These are phyloP conservation scores for Premnoplex brunnescens DNA, from an alignment of 2,797 vertebrate genomes.

Conservation along the genomic window DNA sequence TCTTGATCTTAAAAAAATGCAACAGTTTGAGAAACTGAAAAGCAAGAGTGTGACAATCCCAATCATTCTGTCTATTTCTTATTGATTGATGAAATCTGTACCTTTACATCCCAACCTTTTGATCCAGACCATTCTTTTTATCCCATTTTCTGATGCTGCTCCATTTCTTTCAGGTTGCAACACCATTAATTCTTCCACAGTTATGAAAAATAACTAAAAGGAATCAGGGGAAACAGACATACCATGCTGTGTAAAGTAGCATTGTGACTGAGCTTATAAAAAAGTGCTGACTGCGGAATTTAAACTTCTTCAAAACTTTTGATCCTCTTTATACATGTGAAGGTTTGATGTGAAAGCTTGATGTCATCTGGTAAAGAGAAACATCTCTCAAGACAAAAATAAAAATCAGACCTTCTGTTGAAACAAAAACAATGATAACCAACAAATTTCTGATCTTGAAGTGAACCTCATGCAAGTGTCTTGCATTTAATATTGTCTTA, in stretches of 20 bases:
- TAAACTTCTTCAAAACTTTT: slow-evolving; percentile 59
- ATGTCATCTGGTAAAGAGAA: slow-evolving; percentile 33
- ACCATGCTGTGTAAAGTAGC: neutral
- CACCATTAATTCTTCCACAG: neutral
- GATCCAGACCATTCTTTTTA: neutral
- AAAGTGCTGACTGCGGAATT: slow-evolving; percentile 53
- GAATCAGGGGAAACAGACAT: neutral
- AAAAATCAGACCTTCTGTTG: slow-evolving; percentile 8
- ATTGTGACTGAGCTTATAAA: slow-evolving; percentile 34
- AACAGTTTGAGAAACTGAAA: neutral
- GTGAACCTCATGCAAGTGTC: neutral
- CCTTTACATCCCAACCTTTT: neutral
- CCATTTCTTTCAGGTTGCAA: neutral
- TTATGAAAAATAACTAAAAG: neutral
- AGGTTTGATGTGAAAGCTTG: slow-evolving; percentile 36
- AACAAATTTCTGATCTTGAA: slow-evolving; percentile 52
- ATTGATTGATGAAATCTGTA: neutral
- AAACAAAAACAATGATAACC: slow-evolving; percentile 7
- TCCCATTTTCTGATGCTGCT: neutral
- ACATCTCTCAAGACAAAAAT: slow-evolving; percentile 3
- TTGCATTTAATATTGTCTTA: slow-evolving; percentile 33
- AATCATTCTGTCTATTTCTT: neutral
- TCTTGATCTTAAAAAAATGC: neutral
- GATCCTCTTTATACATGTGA: slow-evolving; percentile 49
- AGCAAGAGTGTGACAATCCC: neutral